These are phyloP conservation scores for Lissonota sp. DNA, from an alignment of 2,888 invertebrate species.

Conservation along the genomic window DNA sequence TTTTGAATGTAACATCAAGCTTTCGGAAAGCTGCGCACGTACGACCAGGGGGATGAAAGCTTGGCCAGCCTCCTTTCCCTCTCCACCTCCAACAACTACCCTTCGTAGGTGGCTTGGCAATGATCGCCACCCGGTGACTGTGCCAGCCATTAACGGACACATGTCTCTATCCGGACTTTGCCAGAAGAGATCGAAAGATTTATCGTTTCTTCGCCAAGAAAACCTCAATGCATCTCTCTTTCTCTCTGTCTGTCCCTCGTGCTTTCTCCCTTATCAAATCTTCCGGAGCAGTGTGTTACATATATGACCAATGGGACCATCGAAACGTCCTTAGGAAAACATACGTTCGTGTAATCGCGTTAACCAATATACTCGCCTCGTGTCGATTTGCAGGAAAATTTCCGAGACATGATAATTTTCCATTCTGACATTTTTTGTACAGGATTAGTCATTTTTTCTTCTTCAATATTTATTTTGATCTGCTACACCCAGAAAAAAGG, in stretches of 20 bases:
- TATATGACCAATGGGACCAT: background rate
- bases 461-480: background rate
- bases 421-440: background rate
- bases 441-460: background rate
- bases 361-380: conserved; percentile 18
- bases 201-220: conserved; percentile 71
- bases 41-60: conserved; percentile 71
- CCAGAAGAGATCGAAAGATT: conserved; percentile 73
- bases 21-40: conserved; percentile 81
- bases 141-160: conserved; percentile 83
- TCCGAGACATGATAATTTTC: background rate
- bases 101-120: conserved; percentile 80
- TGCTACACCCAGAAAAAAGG: background rate
- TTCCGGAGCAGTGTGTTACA: too few relatives aligned
- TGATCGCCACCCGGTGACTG: conserved; percentile 82
- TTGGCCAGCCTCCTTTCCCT: conserved; percentile 45
- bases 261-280: background rate
- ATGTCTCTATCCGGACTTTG: conserved; percentile 80
- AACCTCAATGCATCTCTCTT: conserved; percentile 52
- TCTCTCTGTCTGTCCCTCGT: conserved; percentile 10
- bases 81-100: conserved; percentile 5
- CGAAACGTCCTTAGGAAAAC: conserved; percentile 11
- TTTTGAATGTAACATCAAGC: conserved; percentile 42
- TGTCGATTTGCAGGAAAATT: background rate
- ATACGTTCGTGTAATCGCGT: conserved; percentile 28